Conservation (phyloP, 2,113 vertebrate species). For the Empidonax traillii region DNA sequence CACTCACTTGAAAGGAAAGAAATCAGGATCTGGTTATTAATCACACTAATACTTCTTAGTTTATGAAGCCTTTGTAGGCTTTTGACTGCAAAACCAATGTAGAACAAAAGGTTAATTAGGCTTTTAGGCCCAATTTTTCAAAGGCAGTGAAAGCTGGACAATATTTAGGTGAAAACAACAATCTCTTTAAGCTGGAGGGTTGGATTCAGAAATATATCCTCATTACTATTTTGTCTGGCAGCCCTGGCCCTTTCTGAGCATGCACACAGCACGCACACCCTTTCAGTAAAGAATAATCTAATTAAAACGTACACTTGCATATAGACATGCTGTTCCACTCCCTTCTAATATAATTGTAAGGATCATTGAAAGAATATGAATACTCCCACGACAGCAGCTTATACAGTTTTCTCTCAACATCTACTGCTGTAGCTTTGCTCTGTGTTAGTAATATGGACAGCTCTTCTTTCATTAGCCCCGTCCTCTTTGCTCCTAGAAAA, state of each 20-base stretch:
- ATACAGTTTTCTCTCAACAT: not conserved
- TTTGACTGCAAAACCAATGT: constrained; percentile 36
- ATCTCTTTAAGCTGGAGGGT: not conserved
- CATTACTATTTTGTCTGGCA: not conserved
- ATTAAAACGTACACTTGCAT: constrained; percentile 28
- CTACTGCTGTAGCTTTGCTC: not conserved
- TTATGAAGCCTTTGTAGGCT: constrained; percentile 33
- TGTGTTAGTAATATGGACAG: rapidly evolving
- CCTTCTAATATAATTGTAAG: not conserved
- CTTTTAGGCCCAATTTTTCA: not conserved
- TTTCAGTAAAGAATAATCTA: constrained; percentile 18
- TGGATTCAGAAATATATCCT: not conserved
- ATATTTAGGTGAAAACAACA: not conserved
- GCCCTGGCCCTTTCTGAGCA: not conserved
- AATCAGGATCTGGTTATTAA: constrained; percentile 61
- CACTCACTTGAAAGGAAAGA: constrained; percentile 55
- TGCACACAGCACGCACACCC: not conserved
- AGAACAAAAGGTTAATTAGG: constrained; percentile 53
- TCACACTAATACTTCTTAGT: constrained; percentile 54
- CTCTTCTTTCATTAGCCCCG: not conserved
- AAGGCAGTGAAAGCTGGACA: not conserved
- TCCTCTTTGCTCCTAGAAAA: not conserved
- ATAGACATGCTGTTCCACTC: not conserved
- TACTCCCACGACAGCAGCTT: not conserved
- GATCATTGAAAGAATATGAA: not conserved